Evolutionary conservation across 2,888 invertebrate genomes (phyloP).

Genomic region (Plagodis pulveraria): DNA sequence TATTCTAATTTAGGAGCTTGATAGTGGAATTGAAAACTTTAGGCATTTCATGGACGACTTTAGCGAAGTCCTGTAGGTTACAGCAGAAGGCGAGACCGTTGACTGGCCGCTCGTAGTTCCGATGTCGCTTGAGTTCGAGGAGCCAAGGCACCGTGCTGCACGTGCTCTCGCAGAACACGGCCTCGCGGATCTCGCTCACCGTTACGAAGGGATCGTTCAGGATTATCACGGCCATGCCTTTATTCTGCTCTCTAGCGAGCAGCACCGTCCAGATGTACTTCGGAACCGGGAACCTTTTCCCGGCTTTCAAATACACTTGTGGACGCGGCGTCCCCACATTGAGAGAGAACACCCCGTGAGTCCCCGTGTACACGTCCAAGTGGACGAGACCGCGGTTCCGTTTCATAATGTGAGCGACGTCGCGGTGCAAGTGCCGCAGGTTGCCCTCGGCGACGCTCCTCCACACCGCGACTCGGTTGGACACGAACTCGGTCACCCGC

Average conservation of each 20-base stretch:
- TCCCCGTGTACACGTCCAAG: conserved; percentile 61
- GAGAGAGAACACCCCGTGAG: conserved; percentile 56
- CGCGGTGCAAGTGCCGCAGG: conserved; percentile 63
- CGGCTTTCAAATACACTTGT: conserved; percentile 46
- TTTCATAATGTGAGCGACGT: conserved; percentile 52
- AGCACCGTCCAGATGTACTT: conserved; percentile 71
- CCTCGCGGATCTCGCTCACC: conserved; percentile 70
- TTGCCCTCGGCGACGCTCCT: conserved; percentile 67
- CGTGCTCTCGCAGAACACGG: conserved; percentile 71
- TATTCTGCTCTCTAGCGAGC: conserved; percentile 33
- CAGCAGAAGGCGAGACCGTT: conserved; percentile 76
- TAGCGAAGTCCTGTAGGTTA: conserved; percentile 54
- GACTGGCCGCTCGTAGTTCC: conserved; percentile 67
- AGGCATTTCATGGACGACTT: conserved; percentile 57
- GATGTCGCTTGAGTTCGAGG: conserved; percentile 51
- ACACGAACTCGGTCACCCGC: conserved; percentile 68
- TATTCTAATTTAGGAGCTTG: conserved; percentile 23
- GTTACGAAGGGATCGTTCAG: conserved; percentile 77
- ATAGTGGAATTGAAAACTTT: conserved; percentile 41
- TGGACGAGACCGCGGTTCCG: conserved; percentile 35
- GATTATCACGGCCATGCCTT: conserved; percentile 61
- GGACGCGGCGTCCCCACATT: conserved; percentile 45
- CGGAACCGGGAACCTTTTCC: conserved; percentile 70
- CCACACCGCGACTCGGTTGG: conserved; percentile 70
- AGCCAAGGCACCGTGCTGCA: conserved; percentile 67